Evolutionary conservation across 2,113 vertebrate species (phyloP).

Genomic region (Chiloscyllium plagiosum): DNA sequence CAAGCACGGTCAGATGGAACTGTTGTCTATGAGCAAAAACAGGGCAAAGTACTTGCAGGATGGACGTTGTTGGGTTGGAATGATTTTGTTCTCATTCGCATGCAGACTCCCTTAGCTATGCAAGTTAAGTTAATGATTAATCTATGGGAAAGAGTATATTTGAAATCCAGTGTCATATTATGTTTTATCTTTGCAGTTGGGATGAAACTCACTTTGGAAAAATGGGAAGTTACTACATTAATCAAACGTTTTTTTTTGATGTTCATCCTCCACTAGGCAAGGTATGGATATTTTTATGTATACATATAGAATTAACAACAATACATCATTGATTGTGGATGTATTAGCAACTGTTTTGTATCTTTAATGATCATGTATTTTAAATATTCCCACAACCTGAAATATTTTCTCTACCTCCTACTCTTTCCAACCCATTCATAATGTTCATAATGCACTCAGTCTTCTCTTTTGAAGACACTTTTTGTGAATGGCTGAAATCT

Average conservation of each 20-base stretch:
- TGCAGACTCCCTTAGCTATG: neutral
- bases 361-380: neutral
- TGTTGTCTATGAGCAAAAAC: neutral
- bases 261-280: conserved; percentile 95
- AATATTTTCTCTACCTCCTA: neutral
- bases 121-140: neutral
- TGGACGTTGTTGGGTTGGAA: no score
- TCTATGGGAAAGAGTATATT: neutral
- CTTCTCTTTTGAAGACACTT: neutral
- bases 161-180: conserved; percentile 25
- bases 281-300: conserved; percentile 52
- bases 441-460: neutral
- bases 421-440: neutral
- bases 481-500: neutral
- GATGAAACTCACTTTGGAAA: conserved; percentile 99
- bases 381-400: neutral
- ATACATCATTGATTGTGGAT: neutral
- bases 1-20: no score
- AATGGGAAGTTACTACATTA: conserved; percentile 98
- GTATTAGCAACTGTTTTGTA: neutral
- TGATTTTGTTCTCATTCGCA: neutral
- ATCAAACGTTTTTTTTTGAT: conserved; percentile 96
- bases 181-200: conserved; percentile 68
- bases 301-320: neutral
- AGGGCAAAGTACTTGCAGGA: no score